These are phyloP conservation scores for Anarsia innoxiella DNA, from an alignment of 2,888 invertebrate species.

Conservation along the genomic window DNA sequence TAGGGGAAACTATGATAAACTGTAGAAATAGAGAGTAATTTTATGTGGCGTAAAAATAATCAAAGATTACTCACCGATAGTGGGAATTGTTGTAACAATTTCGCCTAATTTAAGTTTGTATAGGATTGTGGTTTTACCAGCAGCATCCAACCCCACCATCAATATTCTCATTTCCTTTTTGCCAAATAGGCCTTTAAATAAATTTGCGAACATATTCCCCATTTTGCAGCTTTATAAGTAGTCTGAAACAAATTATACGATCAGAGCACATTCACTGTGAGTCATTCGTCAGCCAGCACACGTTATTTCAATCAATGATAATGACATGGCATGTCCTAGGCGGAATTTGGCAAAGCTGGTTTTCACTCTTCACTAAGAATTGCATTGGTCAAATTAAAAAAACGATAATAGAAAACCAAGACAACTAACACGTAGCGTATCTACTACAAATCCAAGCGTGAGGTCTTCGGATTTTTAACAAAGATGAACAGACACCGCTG, in stretches of 20 bases:
- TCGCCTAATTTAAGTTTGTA: conserved; percentile 99
- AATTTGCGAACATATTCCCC: conserved; percentile 98
- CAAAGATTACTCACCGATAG: conserved; percentile 87
- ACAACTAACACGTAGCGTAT: too few species aligned
- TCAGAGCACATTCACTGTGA: conserved; percentile 49
- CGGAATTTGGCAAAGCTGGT: conserved; percentile 26
- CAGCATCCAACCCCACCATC: conserved; percentile 99
- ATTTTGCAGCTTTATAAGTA: conserved; percentile 80
- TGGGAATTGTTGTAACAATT: conserved; percentile 99
- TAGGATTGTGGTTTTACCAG: conserved; percentile 99
- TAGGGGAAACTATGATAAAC: neutral
- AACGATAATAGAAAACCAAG: too few species aligned
- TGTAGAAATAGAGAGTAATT: neutral
- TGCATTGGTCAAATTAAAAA: too few species aligned
- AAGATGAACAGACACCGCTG: conserved; percentile 71
- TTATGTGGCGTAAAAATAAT: neutral
- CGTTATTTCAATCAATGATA: conserved; percentile 69
- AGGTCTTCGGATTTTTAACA: conserved; percentile 33
- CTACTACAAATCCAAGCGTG: conserved; percentile 8
- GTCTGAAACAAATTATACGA: conserved; percentile 55
- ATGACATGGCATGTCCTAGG: conserved; percentile 69
- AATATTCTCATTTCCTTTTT: conserved; percentile 99
- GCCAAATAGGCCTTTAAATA: conserved; percentile 99
- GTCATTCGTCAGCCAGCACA: conserved; percentile 61
- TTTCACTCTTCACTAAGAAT: too few species aligned